These are phyloP conservation scores for Hylyphantes graminicola DNA, from an alignment of 1,140 invertebrate species.

Conservation along the genomic window DNA sequence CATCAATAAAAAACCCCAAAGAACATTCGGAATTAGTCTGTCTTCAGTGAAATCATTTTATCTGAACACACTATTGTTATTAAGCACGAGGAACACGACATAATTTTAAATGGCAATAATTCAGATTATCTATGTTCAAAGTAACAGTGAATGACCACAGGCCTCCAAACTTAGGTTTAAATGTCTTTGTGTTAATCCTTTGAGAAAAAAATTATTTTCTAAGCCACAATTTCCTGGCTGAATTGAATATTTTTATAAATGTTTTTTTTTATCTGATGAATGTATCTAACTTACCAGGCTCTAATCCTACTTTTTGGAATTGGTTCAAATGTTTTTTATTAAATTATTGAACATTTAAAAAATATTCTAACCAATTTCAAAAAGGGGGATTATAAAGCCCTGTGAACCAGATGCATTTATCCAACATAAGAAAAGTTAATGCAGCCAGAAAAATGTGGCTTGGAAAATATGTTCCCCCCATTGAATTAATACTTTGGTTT, in stretches of 20 bases:
- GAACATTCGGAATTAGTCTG: neutral
- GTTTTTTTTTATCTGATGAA: neutral
- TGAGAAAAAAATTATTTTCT: neutral
- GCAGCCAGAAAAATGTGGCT: no score
- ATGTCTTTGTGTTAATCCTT: neutral
- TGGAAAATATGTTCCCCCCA: no score
- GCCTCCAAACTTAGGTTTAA: neutral
- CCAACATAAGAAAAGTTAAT: neutral
- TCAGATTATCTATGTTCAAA: neutral
- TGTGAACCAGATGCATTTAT: neutral
- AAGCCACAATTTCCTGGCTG: no score
- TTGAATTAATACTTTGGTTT: no score
- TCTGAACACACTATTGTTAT: neutral
- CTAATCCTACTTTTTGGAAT: neutral
- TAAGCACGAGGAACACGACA: neutral
- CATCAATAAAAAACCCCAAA: neutral
- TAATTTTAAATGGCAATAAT: neutral
- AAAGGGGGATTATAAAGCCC: neutral
- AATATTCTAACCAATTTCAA: neutral
- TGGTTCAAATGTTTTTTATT: neutral
- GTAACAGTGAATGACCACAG: neutral
- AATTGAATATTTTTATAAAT: neutral
- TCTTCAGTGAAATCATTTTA: neutral
- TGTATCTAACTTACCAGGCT: neutral
- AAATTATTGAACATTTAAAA: neutral